Conservation (phyloP, 2,888 invertebrate genomes). For the Geotrupes spiniger region DNA sequence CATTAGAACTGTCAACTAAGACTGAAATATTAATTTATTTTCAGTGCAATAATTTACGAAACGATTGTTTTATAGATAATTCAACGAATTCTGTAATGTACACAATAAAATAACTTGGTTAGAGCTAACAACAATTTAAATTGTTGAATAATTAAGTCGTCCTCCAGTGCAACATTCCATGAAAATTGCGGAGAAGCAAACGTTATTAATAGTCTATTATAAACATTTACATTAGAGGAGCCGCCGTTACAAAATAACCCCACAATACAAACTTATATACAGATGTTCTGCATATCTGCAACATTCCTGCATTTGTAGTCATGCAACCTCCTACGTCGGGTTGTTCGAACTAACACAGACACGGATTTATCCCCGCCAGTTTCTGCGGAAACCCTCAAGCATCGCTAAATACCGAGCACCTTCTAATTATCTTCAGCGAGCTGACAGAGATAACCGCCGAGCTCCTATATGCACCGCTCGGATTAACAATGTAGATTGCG, state of each 20-base stretch:
- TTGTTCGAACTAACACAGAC: constrained; percentile 3
- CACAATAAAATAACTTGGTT: no score
- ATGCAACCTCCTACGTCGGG: constrained; percentile 4
- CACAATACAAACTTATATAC: constrained; percentile 11
- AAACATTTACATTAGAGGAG: constrained; percentile 12
- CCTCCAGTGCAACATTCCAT: not conserved
- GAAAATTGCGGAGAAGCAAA: not conserved
- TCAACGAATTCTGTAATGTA: no score
- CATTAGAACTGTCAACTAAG: no score
- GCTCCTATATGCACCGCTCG: constrained; percentile 4
- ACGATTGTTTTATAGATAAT: no score
- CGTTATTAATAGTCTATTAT: constrained; percentile 5
- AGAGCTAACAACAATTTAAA: no score
- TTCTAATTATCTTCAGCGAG: constrained; percentile 25
- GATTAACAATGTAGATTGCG: constrained; percentile 20
- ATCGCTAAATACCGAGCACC: constrained; percentile 22
- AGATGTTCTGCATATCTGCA: constrained; percentile 18
- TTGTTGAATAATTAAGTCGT: no score
- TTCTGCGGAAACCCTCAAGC: constrained; percentile 18
- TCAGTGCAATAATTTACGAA: no score
- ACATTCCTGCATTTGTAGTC: constrained; percentile 16
- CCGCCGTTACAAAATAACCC: constrained; percentile 9
- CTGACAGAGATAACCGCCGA: constrained; percentile 17
- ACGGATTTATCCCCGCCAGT: constrained; percentile 2
- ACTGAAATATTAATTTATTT: no score